Conservation (phyloP, 2,113 vertebrate genomes). For the Platycercus adscitus region DNA sequence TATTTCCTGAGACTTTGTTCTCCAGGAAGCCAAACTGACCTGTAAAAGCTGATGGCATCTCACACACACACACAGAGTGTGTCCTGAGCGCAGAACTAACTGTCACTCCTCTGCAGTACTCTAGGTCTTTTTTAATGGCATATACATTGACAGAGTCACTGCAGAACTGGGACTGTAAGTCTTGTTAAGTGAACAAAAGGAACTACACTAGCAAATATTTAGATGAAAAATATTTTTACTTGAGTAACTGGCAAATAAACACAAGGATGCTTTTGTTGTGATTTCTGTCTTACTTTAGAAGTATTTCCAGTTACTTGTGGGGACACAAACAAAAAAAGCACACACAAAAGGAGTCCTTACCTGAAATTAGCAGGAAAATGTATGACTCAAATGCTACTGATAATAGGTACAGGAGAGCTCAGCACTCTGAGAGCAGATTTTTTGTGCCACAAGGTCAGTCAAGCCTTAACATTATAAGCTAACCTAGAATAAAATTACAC, state of each 20-base stretch:
- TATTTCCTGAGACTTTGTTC: constrained; percentile 2
- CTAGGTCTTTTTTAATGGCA: neutral
- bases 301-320: neutral
- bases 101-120: neutral
- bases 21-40: neutral
- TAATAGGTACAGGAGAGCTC: neutral
- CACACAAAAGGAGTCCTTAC: neutral
- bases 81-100: neutral
- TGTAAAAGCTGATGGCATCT: neutral
- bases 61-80: neutral
- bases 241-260: neutral
- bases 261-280: neutral
- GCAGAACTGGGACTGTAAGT: neutral
- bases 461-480: neutral
- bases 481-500: neutral
- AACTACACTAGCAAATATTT: neutral
- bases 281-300: neutral
- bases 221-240: neutral
- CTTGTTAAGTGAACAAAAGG: neutral
- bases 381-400: neutral
- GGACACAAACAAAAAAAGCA: neutral
- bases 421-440: neutral
- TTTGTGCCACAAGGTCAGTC: neutral
- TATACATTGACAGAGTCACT: neutral
- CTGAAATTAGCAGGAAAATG: neutral